Conservation (phyloP, 2,797 vertebrate genomes). For the Rousettus madagascariensis region DNA sequence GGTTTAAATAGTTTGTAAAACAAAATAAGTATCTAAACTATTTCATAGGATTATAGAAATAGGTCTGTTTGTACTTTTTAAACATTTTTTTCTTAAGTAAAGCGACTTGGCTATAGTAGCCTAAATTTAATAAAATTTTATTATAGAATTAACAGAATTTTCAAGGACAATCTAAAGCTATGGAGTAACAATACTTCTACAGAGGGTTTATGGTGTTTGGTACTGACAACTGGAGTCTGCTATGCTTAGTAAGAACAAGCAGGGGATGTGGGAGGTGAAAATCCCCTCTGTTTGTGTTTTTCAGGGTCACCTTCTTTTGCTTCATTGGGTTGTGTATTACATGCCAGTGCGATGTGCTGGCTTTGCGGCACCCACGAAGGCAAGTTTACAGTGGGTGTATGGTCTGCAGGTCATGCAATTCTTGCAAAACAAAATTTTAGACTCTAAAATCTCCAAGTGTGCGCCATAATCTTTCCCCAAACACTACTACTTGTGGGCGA, state of each 20-base stretch:
- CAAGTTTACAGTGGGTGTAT: neutral
- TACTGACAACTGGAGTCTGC: neutral
- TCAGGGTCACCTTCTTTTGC: neutral
- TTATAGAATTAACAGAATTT: neutral
- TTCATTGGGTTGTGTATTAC: neutral
- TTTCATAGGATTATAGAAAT: slow-evolving; percentile 24
- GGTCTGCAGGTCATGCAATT: slow-evolving; percentile 50
- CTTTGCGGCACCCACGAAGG: neutral
- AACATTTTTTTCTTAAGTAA: neutral
- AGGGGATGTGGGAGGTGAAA: neutral
- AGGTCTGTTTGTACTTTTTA: neutral
- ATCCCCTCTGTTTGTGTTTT: neutral
- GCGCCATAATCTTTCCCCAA: slow-evolving; percentile 61
- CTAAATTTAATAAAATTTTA: neutral
- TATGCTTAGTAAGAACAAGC: neutral
- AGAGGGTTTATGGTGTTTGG: neutral
- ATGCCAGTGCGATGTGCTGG: neutral
- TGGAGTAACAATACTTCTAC: neutral
- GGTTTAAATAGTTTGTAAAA: neutral
- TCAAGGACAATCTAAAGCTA: neutral
- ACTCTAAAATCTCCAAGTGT: slow-evolving; percentile 23
- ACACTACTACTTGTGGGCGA: slow-evolving; percentile 48
- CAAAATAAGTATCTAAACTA: neutral
- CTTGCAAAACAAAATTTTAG: slow-evolving; percentile 45
- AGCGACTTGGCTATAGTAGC: neutral